Evolutionary conservation across 2,113 vertebrate species (phyloP).

Genomic region (Garra rufa): DNA sequence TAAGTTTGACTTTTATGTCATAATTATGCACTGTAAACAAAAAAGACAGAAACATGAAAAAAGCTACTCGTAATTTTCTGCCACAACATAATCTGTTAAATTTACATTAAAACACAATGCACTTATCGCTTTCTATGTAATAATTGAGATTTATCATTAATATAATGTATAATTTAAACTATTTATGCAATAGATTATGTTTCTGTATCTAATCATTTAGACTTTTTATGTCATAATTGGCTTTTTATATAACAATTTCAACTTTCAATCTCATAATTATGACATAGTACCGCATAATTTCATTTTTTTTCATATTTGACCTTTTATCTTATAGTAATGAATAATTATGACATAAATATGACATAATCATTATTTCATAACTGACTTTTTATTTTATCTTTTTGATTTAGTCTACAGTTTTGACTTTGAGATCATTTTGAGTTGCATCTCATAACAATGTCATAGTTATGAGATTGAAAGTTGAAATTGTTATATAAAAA

Average conservation of each 20-base stretch:
- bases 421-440: too few species aligned
- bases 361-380: neutral
- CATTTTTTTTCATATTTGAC: neutral
- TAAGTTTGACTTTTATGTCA: too few species aligned
- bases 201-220: too few species aligned
- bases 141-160: too few species aligned
- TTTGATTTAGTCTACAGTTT: neutral
- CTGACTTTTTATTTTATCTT: neutral
- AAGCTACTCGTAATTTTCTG: too few species aligned
- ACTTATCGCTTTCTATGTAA: too few species aligned
- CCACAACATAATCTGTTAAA: too few species aligned
- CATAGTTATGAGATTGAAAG: neutral
- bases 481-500: neutral
- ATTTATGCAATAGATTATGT: too few species aligned
- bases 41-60: too few species aligned
- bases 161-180: too few species aligned
- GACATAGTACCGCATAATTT: neutral
- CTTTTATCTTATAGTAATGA: neutral
- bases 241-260: neutral
- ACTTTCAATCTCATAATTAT: neutral
- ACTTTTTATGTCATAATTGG: neutral
- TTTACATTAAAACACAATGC: too few species aligned
- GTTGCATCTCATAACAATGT: neutral
- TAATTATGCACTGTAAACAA: too few species aligned
- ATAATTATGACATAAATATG: neutral